Evolutionary conservation across 2,888 invertebrate species (phyloP), one percentile per base, ranked within the genome.

Genomic region (Drosophila atripex): DNA sequence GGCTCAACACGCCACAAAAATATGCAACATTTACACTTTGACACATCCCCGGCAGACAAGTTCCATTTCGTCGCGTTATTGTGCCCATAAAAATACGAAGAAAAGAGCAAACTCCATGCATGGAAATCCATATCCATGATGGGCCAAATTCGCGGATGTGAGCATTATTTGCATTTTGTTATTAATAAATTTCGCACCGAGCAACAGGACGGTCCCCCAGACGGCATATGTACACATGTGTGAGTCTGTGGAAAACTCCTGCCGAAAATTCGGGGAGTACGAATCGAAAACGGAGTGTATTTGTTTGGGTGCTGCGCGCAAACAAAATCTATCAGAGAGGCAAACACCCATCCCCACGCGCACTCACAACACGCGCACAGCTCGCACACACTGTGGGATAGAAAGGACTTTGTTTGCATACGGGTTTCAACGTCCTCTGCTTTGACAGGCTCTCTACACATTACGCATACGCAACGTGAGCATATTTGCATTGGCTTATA

Each of bases 401-500:
- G 18, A 41, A 41, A 43, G 45, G 28, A 56, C 35, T 35, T 56
- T 60, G 52, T 72, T 51, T 65, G 51, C 50, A 45, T 53, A 23
- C 53, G 58, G 60, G 69, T 55, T 41, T 57, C 55, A 30, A 41
- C 56, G 56, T 51, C 50, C 30, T 39, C 46, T 57, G n/a, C 43
- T 45, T 35, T 25, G 21, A 28, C 65, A 35, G 32, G 32, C 16
- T 21, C 35, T 16, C 38, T n/a, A 32, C 66, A 72, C 76, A 74
- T 73, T 73, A 71, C 70, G 74, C 64, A 73, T 61, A 66, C 71
- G 63, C 54, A 77, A 55, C 50, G 71, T 66, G 77, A 60, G 70
- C 59, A 53, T 80, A 78, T 82, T 82, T 85, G 86, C 83, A 79
- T 78, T 83, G 78, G 73, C 84, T 83, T 65, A 55, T 80, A 77